These are phyloP conservation scores for Hydropsyche tenuis DNA, from an alignment of 1,140 invertebrate species.

Conservation along the genomic window DNA sequence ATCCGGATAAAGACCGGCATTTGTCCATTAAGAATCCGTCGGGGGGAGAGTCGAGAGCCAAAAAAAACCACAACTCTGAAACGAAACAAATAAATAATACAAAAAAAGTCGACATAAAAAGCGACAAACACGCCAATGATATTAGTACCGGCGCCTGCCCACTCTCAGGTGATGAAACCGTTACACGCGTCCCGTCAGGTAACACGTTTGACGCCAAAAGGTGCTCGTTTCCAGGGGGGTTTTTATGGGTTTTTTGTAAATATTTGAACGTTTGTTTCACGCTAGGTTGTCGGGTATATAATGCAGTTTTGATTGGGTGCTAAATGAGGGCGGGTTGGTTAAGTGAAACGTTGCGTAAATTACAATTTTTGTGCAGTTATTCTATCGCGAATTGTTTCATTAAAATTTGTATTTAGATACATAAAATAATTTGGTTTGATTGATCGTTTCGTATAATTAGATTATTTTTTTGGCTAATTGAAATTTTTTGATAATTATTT, in stretches of 20 bases:
- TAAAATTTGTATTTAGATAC: too few species aligned
- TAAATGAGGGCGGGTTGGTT: too few species aligned
- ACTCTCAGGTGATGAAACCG: constrained; percentile 42
- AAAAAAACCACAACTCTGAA: background rate
- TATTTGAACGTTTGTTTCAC: too few species aligned
- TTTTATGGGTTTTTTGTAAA: background rate
- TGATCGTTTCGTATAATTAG: too few species aligned
- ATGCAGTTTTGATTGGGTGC: too few species aligned
- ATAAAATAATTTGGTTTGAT: too few species aligned
- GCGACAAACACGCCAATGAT: constrained; percentile 35
- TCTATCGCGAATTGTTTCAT: too few species aligned
- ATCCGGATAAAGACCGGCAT: constrained; percentile 19
- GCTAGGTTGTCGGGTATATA: too few species aligned
- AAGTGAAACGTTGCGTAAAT: too few species aligned
- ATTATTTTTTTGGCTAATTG: too few species aligned
- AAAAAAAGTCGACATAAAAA: constrained; percentile 31
- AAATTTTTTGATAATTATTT: too few species aligned
- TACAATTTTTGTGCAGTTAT: too few species aligned
- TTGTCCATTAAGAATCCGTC: constrained; percentile 33
- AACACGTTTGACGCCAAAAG: background rate
- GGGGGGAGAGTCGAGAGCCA: background rate
- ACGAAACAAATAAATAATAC: background rate
- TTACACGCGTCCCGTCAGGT: constrained; percentile 24
- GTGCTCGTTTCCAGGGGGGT: background rate
- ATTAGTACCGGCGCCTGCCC: constrained; percentile 40